Percentiles rank a stretch among this genome's conserved stretches.
Evolutionary conservation across 2,888 invertebrate genomes (phyloP).

Genomic region (Ormyrus thymus): DNA sequence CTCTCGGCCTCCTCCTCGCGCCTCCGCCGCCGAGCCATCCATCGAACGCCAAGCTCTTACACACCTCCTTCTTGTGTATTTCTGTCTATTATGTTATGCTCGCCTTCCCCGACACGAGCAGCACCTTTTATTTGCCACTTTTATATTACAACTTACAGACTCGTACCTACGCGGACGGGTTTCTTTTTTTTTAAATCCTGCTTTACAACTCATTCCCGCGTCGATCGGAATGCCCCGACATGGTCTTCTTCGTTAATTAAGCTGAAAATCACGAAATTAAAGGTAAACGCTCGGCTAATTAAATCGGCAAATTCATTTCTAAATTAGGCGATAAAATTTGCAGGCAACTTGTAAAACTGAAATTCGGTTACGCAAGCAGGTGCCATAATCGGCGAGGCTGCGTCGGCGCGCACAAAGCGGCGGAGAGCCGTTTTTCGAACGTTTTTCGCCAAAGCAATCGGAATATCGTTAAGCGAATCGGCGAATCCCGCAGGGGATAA

Average conservation of each 20-base stretch:
- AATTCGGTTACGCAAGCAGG: too few relatives aligned
- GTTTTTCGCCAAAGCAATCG: too few relatives aligned
- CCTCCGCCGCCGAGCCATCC: neutral
- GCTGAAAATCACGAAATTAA: too few relatives aligned
- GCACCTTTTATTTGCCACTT: conserved; percentile 27
- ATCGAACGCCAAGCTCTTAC: conserved; percentile 25
- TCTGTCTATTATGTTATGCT: conserved; percentile 13
- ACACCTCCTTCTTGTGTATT: neutral
- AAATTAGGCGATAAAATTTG: conserved; percentile 21
- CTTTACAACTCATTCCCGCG: too few relatives aligned
- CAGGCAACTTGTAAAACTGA: neutral
- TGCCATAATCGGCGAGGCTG: too few relatives aligned
- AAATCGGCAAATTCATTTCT: conserved; percentile 13
- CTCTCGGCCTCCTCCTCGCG: conserved; percentile 16
- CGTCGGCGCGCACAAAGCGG: too few relatives aligned
- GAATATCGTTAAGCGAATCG: too few relatives aligned
- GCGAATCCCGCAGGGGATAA: too few relatives aligned
- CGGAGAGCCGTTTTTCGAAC: too few relatives aligned
- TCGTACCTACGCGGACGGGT: conserved; percentile 5
- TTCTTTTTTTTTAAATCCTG: neutral
- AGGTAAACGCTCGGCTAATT: neutral
- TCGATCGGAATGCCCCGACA: too few relatives aligned
- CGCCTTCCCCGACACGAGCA: neutral
- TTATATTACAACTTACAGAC: neutral
- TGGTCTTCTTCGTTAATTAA: too few relatives aligned